These are phyloP conservation scores for Anas platyrhynchos DNA, from an alignment of 2,113 vertebrate genomes.

Conservation along the genomic window DNA sequence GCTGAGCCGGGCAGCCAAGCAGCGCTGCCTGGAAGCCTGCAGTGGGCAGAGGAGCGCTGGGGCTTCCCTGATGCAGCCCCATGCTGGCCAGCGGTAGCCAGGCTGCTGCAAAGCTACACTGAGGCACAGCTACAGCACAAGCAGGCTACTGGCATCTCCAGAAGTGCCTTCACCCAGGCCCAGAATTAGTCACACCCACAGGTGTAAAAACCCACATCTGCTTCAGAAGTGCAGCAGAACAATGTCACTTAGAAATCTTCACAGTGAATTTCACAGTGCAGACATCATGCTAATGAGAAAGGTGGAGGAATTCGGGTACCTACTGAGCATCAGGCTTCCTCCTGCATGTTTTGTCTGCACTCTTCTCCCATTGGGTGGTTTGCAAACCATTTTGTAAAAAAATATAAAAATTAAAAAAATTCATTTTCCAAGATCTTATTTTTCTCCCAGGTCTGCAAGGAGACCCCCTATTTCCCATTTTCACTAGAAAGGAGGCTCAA, in stretches of 20 bases:
- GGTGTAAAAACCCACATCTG: not conserved
- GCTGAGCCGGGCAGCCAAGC: not conserved
- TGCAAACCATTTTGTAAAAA: not conserved
- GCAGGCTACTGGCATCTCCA: not conserved
- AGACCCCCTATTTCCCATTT: not conserved
- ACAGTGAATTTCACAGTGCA: not conserved
- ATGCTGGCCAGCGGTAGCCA: not conserved
- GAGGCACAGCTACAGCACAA: not conserved
- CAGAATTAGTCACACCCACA: not conserved
- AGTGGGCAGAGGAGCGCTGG: not conserved
- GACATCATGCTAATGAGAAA: not conserved
- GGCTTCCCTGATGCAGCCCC: rapidly evolving
- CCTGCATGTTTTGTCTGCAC: not conserved
- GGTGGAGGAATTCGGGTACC: not conserved
- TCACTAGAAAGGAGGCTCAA: not conserved
- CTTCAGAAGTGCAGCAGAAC: not conserved
- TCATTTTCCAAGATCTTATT: not conserved
- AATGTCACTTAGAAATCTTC: not conserved
- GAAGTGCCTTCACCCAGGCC: not conserved
- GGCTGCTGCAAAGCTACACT: not conserved
- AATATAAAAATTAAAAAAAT: not conserved
- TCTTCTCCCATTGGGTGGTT: not conserved
- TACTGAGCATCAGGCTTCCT: not conserved
- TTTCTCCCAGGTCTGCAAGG: not conserved
- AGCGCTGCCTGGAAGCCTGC: rapidly evolving